Evolutionary conservation across 2,888 invertebrate genomes (phyloP), one percentile per base, ranked within the genome.

Genomic region (Argyra leucocephala): DNA sequence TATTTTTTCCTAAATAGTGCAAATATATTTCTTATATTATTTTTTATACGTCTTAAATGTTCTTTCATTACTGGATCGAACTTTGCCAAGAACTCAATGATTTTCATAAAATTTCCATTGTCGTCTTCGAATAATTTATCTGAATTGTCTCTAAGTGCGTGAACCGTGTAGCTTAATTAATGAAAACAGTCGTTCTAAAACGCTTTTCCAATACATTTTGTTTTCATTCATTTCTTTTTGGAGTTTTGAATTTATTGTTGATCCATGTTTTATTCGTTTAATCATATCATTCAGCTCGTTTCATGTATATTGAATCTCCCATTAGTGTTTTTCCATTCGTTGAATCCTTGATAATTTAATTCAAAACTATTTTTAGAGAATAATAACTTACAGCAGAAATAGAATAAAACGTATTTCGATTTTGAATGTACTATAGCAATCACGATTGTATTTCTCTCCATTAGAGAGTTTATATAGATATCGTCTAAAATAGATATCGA

Each of bases 21-120:
- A 21, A 21, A 58, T 58, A 58, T 58, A 22, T 58, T 58, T 58
- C 58, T 58, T 58, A n/a, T n/a, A n/a, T n/a, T 58, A 58, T 58
- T 58, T 58, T 58, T 58, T 58, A 58, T 58, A 58, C 58, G 58
- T 58, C 58, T 58, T 58, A 58, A 58, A 58, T 58, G 58, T 58
- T 58, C 58, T 58, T 58, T 58, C 58, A 58, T 58, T 58, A 58
- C 58, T 58, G 58, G 58, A 21, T 58, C 58, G 58, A 58, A 58
- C 58, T 58, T 58, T 58, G 58, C 58, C 58, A 58, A 58, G 58
- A 58, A 58, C 58, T 58, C 58, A 58, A 58, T 58, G 22, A 58
- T 58, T 58, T 58, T 58, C 58, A 58, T 21, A 58, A 58, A 58
- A 58, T 21, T 58, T 58, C 58, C 58, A 58, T 58, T 58, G 58